Base-by-base conservation (phyloP, 2,797 vertebrate species). In the Falco peregrinus region DNA sequence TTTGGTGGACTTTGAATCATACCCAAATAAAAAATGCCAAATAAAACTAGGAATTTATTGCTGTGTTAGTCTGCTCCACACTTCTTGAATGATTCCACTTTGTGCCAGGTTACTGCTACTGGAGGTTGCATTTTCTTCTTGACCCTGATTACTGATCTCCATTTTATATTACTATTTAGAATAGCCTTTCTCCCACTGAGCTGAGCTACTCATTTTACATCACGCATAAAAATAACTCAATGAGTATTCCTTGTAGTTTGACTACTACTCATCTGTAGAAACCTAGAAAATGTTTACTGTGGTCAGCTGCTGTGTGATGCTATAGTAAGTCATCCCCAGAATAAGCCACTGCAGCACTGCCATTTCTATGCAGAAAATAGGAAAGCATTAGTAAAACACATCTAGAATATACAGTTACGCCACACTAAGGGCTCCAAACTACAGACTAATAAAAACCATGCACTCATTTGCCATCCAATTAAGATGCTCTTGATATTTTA, bases 401-500 rank as follows among this genome's bases (percentile, higher is more conserved):
- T 60, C 69, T 43, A 19, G 71, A 83, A 85, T 90, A 65, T 29
- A 48, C 37, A 79, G 60, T 56, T 91, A 39, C 22, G 56, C 35
- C 61, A 84, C 3, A 17, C 59, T 73, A 71, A 84, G 45, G 47
- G 48, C 74, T 94, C 60, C 67, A 89, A 47, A 93, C 47, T 89
- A 64, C 54, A 85, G 50, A 26, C 33, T 93, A 54, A 74, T 95
- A 87, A 91, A 74, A 94, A 80, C 54, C 80, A 83, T 83, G 78
- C 71, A 45, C 12, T 89, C n/a, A 21, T 77, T 90, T 88, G 33
- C 86, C 71, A 77, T 74, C 24, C 48, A 68, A 0, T 94, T 94
- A 92, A 70, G 88, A 82, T 73, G 43, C 31, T 84, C 17, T 79
- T 76, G 65, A 45, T 93, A 79, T 48, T 95, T 73, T 74, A n/a